Evolutionary conservation across 2,888 invertebrate species (phyloP).

Genomic region (Drosophila affinis): DNA sequence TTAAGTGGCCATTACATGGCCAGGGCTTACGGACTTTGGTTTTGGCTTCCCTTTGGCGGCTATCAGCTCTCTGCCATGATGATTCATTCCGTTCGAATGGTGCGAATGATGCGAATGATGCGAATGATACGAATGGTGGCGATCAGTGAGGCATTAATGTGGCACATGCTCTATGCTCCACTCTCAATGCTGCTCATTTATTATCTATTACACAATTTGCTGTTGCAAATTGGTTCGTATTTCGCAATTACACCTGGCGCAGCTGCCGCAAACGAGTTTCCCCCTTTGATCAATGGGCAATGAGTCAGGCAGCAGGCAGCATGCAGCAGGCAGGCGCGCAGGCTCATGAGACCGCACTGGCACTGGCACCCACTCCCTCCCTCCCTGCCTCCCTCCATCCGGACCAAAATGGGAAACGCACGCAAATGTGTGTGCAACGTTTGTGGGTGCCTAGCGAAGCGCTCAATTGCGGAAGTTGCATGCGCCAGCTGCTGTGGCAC

Average conservation of each 20-base stretch:
- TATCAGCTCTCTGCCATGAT: constrained; percentile 28
- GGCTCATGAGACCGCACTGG: constrained; percentile 66
- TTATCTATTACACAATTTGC: constrained; percentile 74
- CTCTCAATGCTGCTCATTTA: constrained; percentile 54
- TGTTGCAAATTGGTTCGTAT: constrained; percentile 53
- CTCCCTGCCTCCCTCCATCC: background rate
- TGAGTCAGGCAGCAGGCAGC: constrained; percentile 52
- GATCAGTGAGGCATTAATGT: constrained; percentile 71
- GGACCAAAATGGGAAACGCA: constrained; percentile 67
- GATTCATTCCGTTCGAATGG: constrained; percentile 58
- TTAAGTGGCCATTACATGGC: constrained; percentile 66
- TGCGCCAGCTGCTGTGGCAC: constrained; percentile 45
- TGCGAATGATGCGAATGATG: background rate
- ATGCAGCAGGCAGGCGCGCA: constrained; percentile 50
- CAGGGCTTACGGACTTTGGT: constrained; percentile 19
- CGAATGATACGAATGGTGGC: constrained; percentile 16
- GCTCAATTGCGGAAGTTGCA: constrained; percentile 74
- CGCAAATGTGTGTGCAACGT: constrained; percentile 57
- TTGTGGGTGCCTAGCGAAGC: constrained; percentile 66
- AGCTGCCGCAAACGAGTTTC: constrained; percentile 46
- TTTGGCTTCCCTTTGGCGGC: background rate
- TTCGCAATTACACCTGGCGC: constrained; percentile 75
- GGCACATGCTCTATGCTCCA: constrained; percentile 53
- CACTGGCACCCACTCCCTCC: constrained; percentile 38
- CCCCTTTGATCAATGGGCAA: constrained; percentile 12